Base-by-base conservation (phyloP, 2,888 invertebrate species). In the Dichetophora obliterata region DNA sequence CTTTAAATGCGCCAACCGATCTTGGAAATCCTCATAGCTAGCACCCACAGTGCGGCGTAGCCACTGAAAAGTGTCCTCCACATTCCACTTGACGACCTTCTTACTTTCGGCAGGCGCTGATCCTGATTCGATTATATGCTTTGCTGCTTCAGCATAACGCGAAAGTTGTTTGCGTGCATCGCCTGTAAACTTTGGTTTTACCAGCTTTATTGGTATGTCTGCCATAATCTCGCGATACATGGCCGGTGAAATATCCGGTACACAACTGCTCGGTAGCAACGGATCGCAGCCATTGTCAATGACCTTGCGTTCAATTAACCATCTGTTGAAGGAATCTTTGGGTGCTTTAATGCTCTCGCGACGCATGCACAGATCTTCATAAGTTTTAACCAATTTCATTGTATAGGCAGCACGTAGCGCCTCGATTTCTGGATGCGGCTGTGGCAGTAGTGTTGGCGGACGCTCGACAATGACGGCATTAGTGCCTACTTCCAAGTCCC, bases 171-270 rank as follows among this genome's bases (percentile, higher is more conserved):
- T 98, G 48, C 98, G 92, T 0, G 98, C 98, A 90, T 98, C 98
- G 0, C 96, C 81, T 3, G 97, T 96, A 86, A 96, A 98, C 89
- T 98, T 97, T 9, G 98, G 98, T 88, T 97, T 94, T n/a, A 96
- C 93, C 78, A 98, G 92, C 90, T 97, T 98, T 78, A 98, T 96
- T 11, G 98, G 98, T 87, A 99, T 97, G 90, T 98, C 98, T 89
- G 97, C 96, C 97, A 98, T 98, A 74, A 98, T 97, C 91, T 98
- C 98, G 81, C 96, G 94, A 90, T 97, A 97, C 98, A 98, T 97
- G 1, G 96, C 95, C 86, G 94, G 93, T 5, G 98, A 98, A 83
- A 98, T 94, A 90, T 98, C 98, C 1, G 96, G 95, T 82, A 94
- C 93, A 90, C 98, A 98, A 87, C 94, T 94, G 88, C 96, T 96